Conservation (phyloP, 2,888 invertebrate genomes). For the Julus scanicus region DNA sequence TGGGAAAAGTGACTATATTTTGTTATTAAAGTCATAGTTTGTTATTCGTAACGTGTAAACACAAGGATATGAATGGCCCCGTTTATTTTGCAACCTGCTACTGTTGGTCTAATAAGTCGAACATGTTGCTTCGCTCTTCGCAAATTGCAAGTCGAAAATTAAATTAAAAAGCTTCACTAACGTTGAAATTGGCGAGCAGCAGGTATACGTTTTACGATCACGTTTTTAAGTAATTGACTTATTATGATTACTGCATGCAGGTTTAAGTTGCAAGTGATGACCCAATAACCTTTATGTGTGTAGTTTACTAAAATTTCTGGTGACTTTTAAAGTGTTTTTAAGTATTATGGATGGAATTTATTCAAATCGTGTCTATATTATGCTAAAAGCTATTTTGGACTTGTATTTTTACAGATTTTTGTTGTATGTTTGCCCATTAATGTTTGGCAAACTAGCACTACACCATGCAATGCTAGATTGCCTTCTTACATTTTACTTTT, state of each 20-base stretch:
- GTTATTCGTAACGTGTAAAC: constrained; percentile 1
- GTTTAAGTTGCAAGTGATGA: background rate
- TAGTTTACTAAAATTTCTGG: background rate
- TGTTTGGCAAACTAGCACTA: background rate
- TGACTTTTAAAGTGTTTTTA: background rate
- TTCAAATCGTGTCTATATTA: background rate
- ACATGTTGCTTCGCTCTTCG: background rate
- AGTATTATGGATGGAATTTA: background rate
- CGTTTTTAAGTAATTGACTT: background rate
- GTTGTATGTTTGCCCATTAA: background rate
- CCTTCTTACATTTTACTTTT: background rate
- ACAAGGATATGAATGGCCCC: background rate
- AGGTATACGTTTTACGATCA: background rate
- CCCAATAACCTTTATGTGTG: background rate
- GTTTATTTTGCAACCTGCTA: constrained; percentile 34
- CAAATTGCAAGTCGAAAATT: constrained; percentile 23
- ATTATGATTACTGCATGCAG: background rate
- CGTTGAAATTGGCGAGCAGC: background rate
- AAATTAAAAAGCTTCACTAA: constrained; percentile 13
- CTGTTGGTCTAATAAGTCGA: background rate
- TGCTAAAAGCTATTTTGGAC: background rate
- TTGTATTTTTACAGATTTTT: background rate
- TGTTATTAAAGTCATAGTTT: constrained; percentile 20
- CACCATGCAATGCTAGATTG: background rate
- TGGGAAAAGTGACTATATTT: background rate